Evolutionary conservation across 2,888 invertebrate genomes (phyloP).

Genomic region (Noctua pronuba): DNA sequence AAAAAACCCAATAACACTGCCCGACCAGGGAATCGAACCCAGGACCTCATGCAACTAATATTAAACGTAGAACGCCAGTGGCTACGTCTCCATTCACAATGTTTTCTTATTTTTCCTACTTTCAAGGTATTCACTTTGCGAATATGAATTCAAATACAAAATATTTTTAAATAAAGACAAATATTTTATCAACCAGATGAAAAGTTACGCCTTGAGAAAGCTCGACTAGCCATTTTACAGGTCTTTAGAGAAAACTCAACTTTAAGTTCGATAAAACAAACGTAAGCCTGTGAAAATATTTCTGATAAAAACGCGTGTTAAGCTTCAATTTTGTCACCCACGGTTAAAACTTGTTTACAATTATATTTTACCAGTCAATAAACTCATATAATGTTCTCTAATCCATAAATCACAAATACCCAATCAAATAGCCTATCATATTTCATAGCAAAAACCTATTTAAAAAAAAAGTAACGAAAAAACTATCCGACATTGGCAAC

Average conservation of each 20-base stretch:
- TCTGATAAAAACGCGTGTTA: neutral
- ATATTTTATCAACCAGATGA: neutral
- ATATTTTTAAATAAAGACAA: neutral
- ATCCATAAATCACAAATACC: conserved; percentile 45
- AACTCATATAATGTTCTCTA: conserved; percentile 23
- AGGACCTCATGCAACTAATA: too few relatives aligned
- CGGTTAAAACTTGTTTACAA: neutral
- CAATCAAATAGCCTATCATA: conserved; percentile 59
- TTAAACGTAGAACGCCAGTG: neutral
- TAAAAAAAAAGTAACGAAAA: conserved; percentile 28
- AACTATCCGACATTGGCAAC: conserved; percentile 52
- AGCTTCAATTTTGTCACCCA: neutral
- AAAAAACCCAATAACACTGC: neutral
- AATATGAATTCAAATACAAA: neutral
- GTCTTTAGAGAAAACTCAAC: neutral
- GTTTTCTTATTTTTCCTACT: neutral
- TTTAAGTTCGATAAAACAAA: neutral
- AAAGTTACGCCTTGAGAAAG: neutral
- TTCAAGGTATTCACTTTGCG: neutral
- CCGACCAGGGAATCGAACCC: neutral
- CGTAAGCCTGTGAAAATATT: neutral
- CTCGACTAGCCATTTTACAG: neutral
- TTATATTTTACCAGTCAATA: conserved; percentile 27
- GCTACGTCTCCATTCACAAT: neutral
- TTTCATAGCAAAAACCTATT: conserved; percentile 48